Conservation (phyloP, 2,797 vertebrate genomes). For the Spinus pinus region DNA sequence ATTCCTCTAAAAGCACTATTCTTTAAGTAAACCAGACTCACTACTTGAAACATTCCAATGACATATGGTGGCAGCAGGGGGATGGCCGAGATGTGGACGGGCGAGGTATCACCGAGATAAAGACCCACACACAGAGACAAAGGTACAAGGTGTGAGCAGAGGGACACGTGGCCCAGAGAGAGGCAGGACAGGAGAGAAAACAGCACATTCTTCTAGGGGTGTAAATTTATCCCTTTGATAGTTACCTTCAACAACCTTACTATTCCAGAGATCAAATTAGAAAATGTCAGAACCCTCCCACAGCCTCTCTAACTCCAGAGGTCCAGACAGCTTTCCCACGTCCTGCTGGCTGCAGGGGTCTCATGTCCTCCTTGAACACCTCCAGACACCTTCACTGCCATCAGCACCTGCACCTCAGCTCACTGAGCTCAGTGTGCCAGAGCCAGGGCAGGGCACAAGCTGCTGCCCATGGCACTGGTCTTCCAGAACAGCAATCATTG, state of each 20-base stretch:
- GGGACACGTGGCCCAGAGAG: neutral
- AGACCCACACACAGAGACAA: neutral
- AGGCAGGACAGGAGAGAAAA: neutral
- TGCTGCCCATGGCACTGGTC: neutral
- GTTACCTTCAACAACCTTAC: neutral
- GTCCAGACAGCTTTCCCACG: neutral
- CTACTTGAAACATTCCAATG: slow-evolving; percentile 71
- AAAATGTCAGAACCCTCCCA: neutral
- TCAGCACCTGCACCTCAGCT: neutral
- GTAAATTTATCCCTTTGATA: neutral
- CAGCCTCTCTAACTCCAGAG: neutral
- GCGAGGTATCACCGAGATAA: neutral
- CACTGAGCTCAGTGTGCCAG: neutral
- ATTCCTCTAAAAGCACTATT: slow-evolving; percentile 68
- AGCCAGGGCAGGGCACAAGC: neutral
- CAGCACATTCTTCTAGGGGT: neutral
- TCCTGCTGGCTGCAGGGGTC: neutral
- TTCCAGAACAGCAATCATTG: neutral
- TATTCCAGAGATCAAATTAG: neutral
- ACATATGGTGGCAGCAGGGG: slow-evolving; percentile 58
- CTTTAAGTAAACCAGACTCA: slow-evolving; percentile 70
- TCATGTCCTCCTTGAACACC: neutral
- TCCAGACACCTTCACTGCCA: neutral
- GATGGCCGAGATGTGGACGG: neutral
- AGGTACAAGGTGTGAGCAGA: neutral